Percentiles rank a stretch among this genome's conserved stretches.
phyloP scores from a whole-genome alignment of 2,797 vertebrate genomes.

The Myotis findleyi region DNA sequence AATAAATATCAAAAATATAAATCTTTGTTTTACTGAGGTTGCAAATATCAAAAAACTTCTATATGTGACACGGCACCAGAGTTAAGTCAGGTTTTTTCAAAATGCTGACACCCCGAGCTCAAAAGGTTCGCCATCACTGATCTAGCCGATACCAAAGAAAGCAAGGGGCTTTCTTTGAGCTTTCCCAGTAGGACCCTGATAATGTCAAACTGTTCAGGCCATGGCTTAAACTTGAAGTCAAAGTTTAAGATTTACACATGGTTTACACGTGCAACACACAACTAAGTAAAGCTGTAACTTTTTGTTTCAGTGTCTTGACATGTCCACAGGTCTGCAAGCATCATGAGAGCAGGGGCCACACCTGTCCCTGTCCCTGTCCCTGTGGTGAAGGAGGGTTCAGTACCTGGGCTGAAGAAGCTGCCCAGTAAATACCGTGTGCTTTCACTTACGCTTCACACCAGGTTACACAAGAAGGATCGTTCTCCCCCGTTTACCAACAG shows the following conservation, averaged over 20 bases:
- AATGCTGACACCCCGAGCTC: no score
- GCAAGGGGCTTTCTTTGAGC: background rate
- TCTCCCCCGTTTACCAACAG: background rate
- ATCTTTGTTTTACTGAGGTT: no score
- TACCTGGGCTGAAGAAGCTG: background rate
- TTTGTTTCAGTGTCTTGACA: background rate
- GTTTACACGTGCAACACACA: background rate
- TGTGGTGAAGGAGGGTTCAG: background rate
- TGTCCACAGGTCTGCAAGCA: background rate
- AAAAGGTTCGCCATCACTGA: no score
- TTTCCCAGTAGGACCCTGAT: background rate
- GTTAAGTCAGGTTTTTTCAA: no score
- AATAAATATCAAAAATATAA: no score
- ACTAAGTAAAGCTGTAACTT: background rate
- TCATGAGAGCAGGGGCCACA: background rate
- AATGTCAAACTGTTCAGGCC: background rate
- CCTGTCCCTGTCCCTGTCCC: background rate
- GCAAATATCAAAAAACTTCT: no score
- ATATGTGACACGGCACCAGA: no score
- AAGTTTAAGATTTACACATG: background rate
- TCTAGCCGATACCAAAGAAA: background rate
- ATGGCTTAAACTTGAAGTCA: conserved; percentile 32
- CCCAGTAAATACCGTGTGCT: background rate
- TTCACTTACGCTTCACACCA: background rate
- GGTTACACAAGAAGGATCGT: background rate